Evolutionary conservation across 2,888 invertebrate genomes (phyloP), one percentile per base, ranked within the genome.

Genomic region (Drosophila planitibia): DNA sequence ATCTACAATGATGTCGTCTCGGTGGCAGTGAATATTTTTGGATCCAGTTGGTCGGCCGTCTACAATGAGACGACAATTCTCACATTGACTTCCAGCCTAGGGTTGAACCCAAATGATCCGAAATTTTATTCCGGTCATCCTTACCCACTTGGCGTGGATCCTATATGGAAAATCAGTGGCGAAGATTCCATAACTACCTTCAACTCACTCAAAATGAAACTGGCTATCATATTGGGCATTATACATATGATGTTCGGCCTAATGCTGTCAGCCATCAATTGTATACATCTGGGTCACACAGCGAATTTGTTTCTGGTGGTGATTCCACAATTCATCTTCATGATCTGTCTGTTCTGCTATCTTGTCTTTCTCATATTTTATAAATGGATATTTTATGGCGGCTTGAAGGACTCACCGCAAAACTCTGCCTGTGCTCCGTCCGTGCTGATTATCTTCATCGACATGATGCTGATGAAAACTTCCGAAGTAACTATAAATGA

Each of bases 1-100:
- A 97, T 99, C 75, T 99, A 99, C 94, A 99, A 99, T 94, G 99
- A 99, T 92, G 94, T 97, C 25, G 98, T 99, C 94, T 97, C 99
- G 16, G 98, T 98, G 92, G 96, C 98, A 0, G 90, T 99, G 49
- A 99, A 99, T 92, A 94, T 99, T 16, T 99, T 99, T 94, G 97
- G 97, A 0, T 97, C 98, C 0, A 95, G 96, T 63, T 99, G 99
- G 99, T 91, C 92, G 2, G 94, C 94, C 33, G 94, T 94, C 80
- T 95, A 95, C 84, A 94, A 95, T 85, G 82, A 90, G 30, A 93
- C 93, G 0, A 94, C 94, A 0, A 82, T 95, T 0, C 79, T 94
- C 0, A 69, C 82, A 4, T 28, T 85, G 0, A 94, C 94, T 73
- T 91, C 25, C 0, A 19, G 62, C 16, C 76, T 96, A 49, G 95